Conservation (phyloP, 2,113 vertebrate genomes). For the Willisornis vidua region DNA sequence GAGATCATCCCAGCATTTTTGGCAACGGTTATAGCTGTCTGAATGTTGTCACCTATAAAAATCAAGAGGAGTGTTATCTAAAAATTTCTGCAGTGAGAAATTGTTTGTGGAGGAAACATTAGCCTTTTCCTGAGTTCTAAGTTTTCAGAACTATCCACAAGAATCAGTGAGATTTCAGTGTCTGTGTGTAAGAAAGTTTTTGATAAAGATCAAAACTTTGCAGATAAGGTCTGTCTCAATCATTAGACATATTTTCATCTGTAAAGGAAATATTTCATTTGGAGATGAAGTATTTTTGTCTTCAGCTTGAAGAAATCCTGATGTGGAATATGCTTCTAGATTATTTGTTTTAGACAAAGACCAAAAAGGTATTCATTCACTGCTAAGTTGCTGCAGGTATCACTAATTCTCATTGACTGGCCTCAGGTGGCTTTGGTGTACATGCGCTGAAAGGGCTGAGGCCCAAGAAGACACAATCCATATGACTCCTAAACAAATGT, state of each 20-base stretch:
- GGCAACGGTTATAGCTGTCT: slow-evolving; percentile 82
- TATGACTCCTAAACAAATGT: background rate
- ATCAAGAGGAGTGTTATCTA: background rate
- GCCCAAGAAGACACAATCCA: background rate
- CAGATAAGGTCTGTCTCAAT: background rate
- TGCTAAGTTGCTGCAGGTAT: background rate
- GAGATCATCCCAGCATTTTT: slow-evolving; percentile 79
- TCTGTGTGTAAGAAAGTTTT: background rate
- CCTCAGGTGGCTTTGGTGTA: background rate
- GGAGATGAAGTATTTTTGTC: background rate
- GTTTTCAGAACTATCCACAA: background rate
- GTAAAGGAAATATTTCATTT: background rate
- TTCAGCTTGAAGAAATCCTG: background rate
- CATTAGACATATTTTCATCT: background rate
- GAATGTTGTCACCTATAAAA: slow-evolving; percentile 81
- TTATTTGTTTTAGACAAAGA: background rate
- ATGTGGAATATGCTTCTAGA: background rate
- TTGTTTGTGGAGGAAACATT: background rate
- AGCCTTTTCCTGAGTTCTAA: background rate
- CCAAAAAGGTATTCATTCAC: background rate
- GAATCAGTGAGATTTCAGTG: background rate
- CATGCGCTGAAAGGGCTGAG: background rate
- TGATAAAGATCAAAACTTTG: background rate
- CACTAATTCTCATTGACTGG: background rate
- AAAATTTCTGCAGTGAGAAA: background rate